Evolutionary conservation across 2,113 vertebrate species (phyloP).

Genomic region (Perca schrenkii): DNA sequence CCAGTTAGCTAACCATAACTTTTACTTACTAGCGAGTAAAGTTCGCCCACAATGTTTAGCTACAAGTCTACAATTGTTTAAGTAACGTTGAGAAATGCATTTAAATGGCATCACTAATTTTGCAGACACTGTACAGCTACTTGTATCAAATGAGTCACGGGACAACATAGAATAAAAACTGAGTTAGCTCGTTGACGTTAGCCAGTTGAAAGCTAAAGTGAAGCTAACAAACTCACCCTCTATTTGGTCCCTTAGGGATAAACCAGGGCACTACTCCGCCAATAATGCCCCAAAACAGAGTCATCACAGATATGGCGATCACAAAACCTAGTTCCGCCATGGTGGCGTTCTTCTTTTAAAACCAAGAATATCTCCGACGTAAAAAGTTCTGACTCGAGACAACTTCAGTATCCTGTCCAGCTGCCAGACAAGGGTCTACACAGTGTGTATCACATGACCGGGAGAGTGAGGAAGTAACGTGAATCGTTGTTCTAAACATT

Average conservation of each 20-base stretch:
- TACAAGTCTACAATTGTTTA: background rate
- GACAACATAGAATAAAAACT: background rate
- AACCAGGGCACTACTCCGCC: conserved; percentile 92
- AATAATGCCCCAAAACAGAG: conserved; percentile 92
- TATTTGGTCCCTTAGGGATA: conserved; percentile 94
- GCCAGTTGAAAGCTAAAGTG: conserved; percentile 27
- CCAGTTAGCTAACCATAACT: conserved; percentile 26
- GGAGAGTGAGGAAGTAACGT: conserved; percentile 4
- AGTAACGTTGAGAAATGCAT: background rate
- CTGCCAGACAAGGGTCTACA: background rate
- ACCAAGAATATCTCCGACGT: background rate
- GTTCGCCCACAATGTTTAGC: background rate
- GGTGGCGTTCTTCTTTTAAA: background rate
- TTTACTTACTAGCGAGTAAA: background rate
- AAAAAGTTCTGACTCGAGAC: conserved; percentile 25
- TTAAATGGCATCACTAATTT: background rate
- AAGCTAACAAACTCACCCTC: conserved; percentile 89
- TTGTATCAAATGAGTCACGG: background rate
- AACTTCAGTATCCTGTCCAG: conserved; percentile 23
- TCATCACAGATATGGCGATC: conserved; percentile 91
- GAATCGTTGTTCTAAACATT: too few species aligned
- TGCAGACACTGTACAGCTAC: too few species aligned
- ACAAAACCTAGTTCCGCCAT: conserved; percentile 88
- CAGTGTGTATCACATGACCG: conserved; percentile 72
- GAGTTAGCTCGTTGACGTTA: conserved; percentile 1